Conservation (phyloP, 1,140 invertebrate species). For the Maconellicoccus hirsutus region DNA sequence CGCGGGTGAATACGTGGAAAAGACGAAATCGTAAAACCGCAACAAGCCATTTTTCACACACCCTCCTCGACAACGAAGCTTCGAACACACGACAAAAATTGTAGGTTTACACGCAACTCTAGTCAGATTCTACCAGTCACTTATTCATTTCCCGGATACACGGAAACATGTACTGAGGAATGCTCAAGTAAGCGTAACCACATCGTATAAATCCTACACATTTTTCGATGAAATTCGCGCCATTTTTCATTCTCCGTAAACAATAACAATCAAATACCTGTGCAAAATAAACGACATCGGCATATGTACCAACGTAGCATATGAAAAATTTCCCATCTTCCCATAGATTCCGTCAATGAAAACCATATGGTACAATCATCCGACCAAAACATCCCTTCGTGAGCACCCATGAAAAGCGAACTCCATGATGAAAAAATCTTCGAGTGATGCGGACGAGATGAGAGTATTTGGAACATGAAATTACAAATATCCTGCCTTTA, state of each 20-base stretch:
- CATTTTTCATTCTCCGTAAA: not conserved
- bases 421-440: not conserved
- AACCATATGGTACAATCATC: not conserved
- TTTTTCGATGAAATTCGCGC: not conserved
- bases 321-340: not conserved
- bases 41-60: no score
- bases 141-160: no score
- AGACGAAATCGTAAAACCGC: no score
- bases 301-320: not conserved
- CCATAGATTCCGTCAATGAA: not conserved
- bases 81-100: no score
- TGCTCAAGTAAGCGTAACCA: no score
- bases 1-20: no score
- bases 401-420: not conserved
- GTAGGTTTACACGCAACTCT: no score
- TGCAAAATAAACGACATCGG: not conserved
- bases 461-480: not conserved
- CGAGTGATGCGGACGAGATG: not conserved
- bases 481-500: constrained; percentile 9
- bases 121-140: no score
- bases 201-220: no score
- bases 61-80: no score
- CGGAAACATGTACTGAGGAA: no score
- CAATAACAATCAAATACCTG: not conserved
- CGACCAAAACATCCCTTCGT: not conserved